Percentiles rank a stretch among this genome's conserved stretches.
phyloP scores from a whole-genome alignment of 2,888 invertebrate species.

The Brachyptera putata region DNA sequence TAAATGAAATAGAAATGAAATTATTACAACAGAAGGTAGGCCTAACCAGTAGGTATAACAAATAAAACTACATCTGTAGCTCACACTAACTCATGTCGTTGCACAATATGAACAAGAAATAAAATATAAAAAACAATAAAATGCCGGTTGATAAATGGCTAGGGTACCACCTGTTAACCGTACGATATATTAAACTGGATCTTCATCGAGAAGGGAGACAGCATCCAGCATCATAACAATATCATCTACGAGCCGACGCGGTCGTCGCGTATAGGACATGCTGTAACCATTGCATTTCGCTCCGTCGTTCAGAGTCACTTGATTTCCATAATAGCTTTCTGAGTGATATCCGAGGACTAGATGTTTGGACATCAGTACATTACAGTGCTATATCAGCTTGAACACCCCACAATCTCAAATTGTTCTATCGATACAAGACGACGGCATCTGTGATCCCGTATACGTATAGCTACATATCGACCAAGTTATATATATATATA shows the following conservation, averaged over 20 bases:
- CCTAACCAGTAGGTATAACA: too few relatives aligned
- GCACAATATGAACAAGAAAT: too few relatives aligned
- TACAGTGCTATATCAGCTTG: conserved; percentile 24
- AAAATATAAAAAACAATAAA: not conserved
- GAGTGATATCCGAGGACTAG: conserved; percentile 33
- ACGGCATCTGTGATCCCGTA: not conserved
- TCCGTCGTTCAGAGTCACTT: too few relatives aligned
- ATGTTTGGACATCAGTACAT: not conserved
- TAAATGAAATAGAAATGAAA: too few relatives aligned
- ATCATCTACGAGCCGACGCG: not conserved
- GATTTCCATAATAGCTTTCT: conserved; percentile 37
- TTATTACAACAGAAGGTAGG: too few relatives aligned
- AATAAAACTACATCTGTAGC: too few relatives aligned
- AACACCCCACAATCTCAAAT: conserved; percentile 29
- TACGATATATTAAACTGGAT: not conserved
- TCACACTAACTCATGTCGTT: too few relatives aligned
- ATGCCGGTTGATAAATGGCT: not conserved
- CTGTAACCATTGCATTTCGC: conserved; percentile 6
- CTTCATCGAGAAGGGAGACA: not conserved
- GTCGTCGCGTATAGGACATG: not conserved
- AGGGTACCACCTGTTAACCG: not conserved
- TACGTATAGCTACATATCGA: too few relatives aligned
- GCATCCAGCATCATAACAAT: not conserved
- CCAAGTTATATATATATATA: too few relatives aligned
- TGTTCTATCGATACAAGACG: conserved; percentile 29